Evolutionary conservation across 2,888 invertebrate genomes (phyloP).

Genomic region (Caenorhabditis zanzibari): DNA sequence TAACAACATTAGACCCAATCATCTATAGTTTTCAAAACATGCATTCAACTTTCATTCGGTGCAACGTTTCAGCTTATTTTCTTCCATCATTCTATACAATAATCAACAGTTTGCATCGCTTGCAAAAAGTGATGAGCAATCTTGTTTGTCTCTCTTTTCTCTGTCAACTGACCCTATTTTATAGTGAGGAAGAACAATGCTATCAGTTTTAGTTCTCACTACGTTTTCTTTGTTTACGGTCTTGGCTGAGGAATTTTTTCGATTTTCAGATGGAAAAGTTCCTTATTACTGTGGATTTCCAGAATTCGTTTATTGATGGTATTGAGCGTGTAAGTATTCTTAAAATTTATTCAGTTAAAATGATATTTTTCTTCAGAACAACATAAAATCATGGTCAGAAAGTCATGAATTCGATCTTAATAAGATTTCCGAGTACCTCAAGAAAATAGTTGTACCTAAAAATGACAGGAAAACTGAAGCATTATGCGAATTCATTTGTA

Average conservation of each 20-base stretch:
- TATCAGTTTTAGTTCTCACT: not conserved
- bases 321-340: not conserved
- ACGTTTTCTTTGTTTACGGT: not conserved
- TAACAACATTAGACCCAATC: no score
- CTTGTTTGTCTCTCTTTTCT: not conserved
- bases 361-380: not conserved
- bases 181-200: conserved; percentile 6
- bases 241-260: no score
- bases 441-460: not conserved
- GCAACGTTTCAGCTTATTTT: not conserved
- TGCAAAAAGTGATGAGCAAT: conserved; percentile 1
- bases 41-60: no score
- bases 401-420: not conserved
- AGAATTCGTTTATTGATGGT: not conserved
- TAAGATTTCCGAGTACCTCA: not conserved
- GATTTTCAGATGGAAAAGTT: conserved; percentile 8
- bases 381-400: not conserved
- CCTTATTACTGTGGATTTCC: not conserved
- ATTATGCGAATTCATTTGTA: not conserved
- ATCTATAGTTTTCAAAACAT: no score
- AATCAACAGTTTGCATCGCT: not conserved
- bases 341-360: no score
- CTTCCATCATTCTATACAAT: not conserved
- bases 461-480: not conserved
- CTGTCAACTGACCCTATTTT: not conserved